Evolutionary conservation across 2,888 invertebrate genomes (phyloP).

Genomic region (Candidula unifasciata): DNA sequence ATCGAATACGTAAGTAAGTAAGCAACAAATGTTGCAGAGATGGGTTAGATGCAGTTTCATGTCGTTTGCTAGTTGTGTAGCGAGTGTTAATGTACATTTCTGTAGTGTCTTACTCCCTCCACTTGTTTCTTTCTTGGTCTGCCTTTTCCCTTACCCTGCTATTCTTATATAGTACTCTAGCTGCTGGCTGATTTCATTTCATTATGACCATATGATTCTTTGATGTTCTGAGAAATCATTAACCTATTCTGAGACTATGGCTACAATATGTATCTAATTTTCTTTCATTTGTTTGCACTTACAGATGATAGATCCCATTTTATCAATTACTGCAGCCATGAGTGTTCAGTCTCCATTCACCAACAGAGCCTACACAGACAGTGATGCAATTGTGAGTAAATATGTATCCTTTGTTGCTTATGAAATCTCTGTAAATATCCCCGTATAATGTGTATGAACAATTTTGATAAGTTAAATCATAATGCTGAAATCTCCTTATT

Average conservation of each 20-base stretch:
- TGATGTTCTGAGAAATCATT: neutral
- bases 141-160: too few relatives aligned
- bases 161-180: too few relatives aligned
- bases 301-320: conserved; percentile 87
- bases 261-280: neutral
- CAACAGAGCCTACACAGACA: conserved; percentile 90
- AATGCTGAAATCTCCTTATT: too few relatives aligned
- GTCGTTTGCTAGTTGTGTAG: too few relatives aligned
- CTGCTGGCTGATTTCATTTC: neutral
- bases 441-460: neutral
- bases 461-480: neutral
- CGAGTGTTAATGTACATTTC: too few relatives aligned
- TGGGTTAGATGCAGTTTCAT: too few relatives aligned
- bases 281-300: neutral
- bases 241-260: too few relatives aligned
- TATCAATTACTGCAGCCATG: conserved; percentile 92
- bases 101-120: too few relatives aligned
- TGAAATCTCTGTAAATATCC: neutral
- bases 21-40: too few relatives aligned
- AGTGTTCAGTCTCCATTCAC: conserved; percentile 96
- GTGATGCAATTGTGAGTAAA: conserved; percentile 82
- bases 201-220: neutral
- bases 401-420: neutral
- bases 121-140: too few relatives aligned
- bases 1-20: too few relatives aligned